These are phyloP conservation scores for Talpa occidentalis DNA, from an alignment of 2,113 vertebrate species.

Conservation along the genomic window DNA sequence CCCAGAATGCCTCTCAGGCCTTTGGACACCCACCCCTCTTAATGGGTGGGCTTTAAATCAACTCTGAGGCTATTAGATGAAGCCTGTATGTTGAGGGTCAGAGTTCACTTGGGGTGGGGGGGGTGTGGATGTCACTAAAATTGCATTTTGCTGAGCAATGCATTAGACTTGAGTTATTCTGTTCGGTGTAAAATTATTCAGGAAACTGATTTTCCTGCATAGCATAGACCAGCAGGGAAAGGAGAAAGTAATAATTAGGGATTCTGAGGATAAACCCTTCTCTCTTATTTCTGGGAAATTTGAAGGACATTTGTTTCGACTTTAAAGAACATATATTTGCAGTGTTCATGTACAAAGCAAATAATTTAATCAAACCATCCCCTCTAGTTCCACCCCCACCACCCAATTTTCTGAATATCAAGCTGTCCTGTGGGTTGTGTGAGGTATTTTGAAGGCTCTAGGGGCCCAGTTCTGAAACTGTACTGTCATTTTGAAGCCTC, in stretches of 20 bases:
- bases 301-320: neutral
- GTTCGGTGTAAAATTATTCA: neutral
- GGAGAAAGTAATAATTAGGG: neutral
- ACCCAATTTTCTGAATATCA: neutral
- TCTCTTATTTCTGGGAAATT: neutral
- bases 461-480: neutral
- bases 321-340: neutral
- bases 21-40: neutral
- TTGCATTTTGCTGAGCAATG: neutral
- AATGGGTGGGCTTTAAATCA: neutral
- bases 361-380: neutral
- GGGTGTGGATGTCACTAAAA: no score
- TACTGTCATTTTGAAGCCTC: neutral
- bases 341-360: neutral
- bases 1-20: neutral
- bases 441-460: neutral
- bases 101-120: neutral
- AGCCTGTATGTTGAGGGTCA: neutral
- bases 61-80: neutral
- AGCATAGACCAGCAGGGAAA: neutral
- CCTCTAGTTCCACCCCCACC: neutral
- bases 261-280: neutral
- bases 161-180: neutral
- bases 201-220: neutral
- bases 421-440: accelerated